These are phyloP conservation scores for Scotopteryx bipunctaria DNA, from an alignment of 2,888 invertebrate genomes.

Conservation along the genomic window DNA sequence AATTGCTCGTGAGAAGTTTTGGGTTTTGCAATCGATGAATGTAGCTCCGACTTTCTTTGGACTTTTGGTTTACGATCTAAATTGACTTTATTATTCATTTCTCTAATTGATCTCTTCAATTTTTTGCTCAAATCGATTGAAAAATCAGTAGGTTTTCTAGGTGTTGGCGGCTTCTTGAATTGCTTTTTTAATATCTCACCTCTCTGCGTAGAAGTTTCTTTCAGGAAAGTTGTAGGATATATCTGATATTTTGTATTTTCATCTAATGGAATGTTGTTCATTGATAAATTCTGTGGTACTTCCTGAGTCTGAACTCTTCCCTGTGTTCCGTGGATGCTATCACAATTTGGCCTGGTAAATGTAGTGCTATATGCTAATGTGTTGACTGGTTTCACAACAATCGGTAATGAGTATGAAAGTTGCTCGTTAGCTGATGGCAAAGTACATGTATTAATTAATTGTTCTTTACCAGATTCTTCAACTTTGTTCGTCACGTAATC, in stretches of 20 bases:
- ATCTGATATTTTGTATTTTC: background rate
- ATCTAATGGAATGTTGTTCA: background rate
- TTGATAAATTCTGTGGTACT: conserved; percentile 14
- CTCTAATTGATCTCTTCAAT: conserved; percentile 7
- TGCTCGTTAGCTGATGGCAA: conserved; percentile 48
- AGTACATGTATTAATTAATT: conserved; percentile 47
- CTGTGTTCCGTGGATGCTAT: background rate
- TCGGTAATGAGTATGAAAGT: conserved; percentile 42
- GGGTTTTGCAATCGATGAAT: background rate
- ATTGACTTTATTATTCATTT: background rate
- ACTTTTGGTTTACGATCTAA: conserved; percentile 2
- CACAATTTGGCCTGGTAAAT: conserved; percentile 7
- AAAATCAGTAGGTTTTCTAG: conserved; percentile 15
- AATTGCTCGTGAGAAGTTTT: conserved; percentile 5
- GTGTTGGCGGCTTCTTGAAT: conserved; percentile 3
- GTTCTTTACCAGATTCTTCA: conserved; percentile 42
- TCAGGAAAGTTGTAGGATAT: background rate
- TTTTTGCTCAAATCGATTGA: conserved; percentile 21
- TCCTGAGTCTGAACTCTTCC: background rate
- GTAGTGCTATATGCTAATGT: conserved; percentile 14
- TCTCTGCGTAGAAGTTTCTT: background rate
- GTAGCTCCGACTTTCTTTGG: conserved; percentile 1
- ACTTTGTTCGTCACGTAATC: conserved; percentile 41
- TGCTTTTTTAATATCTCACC: background rate
- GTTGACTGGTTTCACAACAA: conserved; percentile 27